A percentile compares a stretch with the other conserved stretches of the same genome.
phyloP scores from a whole-genome alignment of 2,888 invertebrate species.

The Drosophila acutilabella region DNA sequence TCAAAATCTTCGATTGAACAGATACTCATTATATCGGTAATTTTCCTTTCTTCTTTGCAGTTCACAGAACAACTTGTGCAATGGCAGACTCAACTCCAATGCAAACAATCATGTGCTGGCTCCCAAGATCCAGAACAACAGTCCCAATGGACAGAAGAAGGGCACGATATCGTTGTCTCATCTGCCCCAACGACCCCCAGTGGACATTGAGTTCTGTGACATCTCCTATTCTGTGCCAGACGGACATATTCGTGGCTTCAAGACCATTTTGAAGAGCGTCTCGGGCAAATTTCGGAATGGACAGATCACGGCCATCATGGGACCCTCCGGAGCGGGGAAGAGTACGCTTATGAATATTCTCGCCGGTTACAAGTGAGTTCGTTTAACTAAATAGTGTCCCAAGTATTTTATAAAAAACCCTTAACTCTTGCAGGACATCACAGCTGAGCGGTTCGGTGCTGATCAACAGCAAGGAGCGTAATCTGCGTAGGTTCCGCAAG shows the following conservation, averaged over 20 bases:
- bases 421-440: conserved; percentile 88
- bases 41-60: conserved; percentile 78
- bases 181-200: conserved; percentile 93
- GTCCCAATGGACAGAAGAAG: conserved; percentile 88
- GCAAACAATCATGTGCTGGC: conserved; percentile 86
- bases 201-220: conserved; percentile 95
- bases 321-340: conserved; percentile 93
- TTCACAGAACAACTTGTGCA: conserved; percentile 91
- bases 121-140: conserved; percentile 90
- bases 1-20: accelerated
- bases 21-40: not conserved
- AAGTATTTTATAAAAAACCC: not conserved
- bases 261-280: conserved; percentile 94
- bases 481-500: conserved; percentile 94
- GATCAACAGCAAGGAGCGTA: conserved; percentile 95
- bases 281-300: conserved; percentile 95
- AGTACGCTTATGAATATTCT: conserved; percentile 95
- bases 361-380: conserved; percentile 92
- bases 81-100: conserved; percentile 86
- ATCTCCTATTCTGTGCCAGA: conserved; percentile 96
- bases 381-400: not conserved
- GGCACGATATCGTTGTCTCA: conserved; percentile 91
- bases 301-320: conserved; percentile 98
- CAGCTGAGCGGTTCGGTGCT: conserved; percentile 93
- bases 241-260: conserved; percentile 92